Percentiles rank a stretch among this genome's conserved stretches.
phyloP scores from a whole-genome alignment of 37 sponge, comb jelly and placozoan species.

The Aplysina aerophoba region DNA sequence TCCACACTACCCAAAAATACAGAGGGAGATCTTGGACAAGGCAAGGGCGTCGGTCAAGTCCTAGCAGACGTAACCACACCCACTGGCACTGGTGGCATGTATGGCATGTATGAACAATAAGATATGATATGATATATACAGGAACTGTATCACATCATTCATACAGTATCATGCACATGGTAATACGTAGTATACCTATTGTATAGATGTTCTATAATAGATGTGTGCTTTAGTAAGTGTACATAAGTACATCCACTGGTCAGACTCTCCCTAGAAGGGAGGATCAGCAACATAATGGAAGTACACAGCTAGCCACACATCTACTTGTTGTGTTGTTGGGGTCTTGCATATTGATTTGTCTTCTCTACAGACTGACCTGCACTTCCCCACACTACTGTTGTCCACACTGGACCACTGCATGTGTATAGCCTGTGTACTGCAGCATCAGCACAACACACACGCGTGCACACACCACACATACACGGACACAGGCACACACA shows the following conservation, averaged over 20 bases:
- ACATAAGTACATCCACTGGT: no score
- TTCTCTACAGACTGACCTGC: not conserved
- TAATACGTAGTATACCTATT: no score
- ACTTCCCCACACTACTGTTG: not conserved
- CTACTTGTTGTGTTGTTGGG: not conserved
- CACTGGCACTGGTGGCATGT: no score
- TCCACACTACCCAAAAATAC: slow-evolving; percentile 94
- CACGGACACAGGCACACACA: slow-evolving; percentile 26
- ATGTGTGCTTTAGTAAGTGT: no score
- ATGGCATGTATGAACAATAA: no score
- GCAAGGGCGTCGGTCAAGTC: slow-evolving; percentile 62
- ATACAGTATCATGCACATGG: no score
- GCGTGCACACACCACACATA: not conserved
- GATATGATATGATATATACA: no score
- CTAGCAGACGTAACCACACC: not conserved
- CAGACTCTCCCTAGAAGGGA: no score
- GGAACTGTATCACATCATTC: no score
- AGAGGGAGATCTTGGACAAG: slow-evolving; percentile 94
- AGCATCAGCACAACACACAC: not conserved
- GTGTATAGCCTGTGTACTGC: not conserved
- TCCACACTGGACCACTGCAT: not conserved
- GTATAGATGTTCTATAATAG: no score
- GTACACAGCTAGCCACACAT: not conserved
- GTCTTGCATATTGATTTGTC: not conserved
- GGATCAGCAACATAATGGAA: not conserved